Evolutionary conservation across 2,888 invertebrate genomes (phyloP), one percentile per base, ranked within the genome.

Genomic region (Drosophila nr. perissopoda): DNA sequence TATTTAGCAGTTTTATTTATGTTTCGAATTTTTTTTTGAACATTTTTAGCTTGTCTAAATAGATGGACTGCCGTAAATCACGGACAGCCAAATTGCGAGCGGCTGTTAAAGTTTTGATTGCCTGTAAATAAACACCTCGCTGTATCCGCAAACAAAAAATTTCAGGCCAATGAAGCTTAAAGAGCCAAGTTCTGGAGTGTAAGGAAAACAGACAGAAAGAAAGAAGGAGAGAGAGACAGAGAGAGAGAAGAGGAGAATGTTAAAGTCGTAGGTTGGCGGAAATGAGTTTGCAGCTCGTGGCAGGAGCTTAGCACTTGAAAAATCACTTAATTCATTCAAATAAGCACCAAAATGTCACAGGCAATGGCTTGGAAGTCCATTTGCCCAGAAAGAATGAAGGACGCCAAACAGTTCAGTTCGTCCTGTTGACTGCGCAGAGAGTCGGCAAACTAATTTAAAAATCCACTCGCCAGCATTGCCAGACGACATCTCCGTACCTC

Each of bases 301-400:
- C 76, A 51, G 16, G n/a, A 70, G 87, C 90, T 87, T 78, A 86
- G 87, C 84, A 82, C 90, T 86, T 90, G 90, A 89, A 83, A 90
- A 89, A 89, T 90, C 90, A 89, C 90, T 90, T 89, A 89, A 89
- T 89, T 90, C 91, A 89, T 89, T 89, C 89, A 89, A 89, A 89
- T 87, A 90, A 90, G 88, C 90, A 78, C 83, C 70, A 70, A 83
- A 79, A 73, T 79, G 85, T 76, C 76, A 73, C 63, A 58, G 67
- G 82, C 86, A 80, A 80, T 76, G 84, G 73, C 68, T 68, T 69
- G 68, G 69, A 71, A 73, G 66, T 68, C 82, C 82, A 79, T 89
- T 83, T 80, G 85, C 68, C 69, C 58, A 69, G 64, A 76, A 42
- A 38, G 56, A 56, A 56, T 56, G 72, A 74, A 76, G 64, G 62